These are phyloP conservation scores for Erythrolamprus reginae DNA, from an alignment of 2,113 vertebrate genomes.

Conservation along the genomic window DNA sequence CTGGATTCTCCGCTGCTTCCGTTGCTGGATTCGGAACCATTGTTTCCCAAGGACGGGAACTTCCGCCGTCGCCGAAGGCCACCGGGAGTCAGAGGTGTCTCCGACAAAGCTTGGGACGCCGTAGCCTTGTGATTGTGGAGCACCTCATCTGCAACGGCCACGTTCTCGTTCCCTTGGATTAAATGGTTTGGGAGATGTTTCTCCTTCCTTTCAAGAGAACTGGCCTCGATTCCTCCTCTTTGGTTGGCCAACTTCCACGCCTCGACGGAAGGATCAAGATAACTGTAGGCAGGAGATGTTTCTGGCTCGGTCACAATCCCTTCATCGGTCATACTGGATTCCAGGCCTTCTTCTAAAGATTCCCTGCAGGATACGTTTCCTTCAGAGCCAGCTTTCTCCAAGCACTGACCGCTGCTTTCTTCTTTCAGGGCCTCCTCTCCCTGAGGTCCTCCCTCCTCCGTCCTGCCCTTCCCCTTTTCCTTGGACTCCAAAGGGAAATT, in stretches of 20 bases:
- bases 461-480: constrained; percentile 54
- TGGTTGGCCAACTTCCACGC: constrained; percentile 70
- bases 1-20: constrained; percentile 72
- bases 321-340: constrained; percentile 91
- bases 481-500: constrained; percentile 56
- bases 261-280: constrained; percentile 66
- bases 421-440: not conserved
- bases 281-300: constrained; percentile 64
- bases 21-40: constrained; percentile 78
- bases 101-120: constrained; percentile 56
- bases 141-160: constrained; percentile 45
- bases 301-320: constrained; percentile 94
- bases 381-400: constrained; percentile 64
- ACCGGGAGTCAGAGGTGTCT: constrained; percentile 79
- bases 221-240: constrained; percentile 41
- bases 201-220: constrained; percentile 32
- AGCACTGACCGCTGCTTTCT: constrained; percentile 35
- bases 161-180: constrained; percentile 55
- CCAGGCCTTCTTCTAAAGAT: constrained; percentile 85
- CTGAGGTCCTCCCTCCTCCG: constrained; percentile 22
- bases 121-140: constrained; percentile 48
- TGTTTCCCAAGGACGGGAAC: constrained; percentile 76
- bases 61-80: constrained; percentile 84
- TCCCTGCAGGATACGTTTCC: constrained; percentile 69
- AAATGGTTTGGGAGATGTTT: constrained; percentile 15